Conservation (phyloP, 2,113 vertebrate genomes). For the Phylloscopus whistleri region DNA sequence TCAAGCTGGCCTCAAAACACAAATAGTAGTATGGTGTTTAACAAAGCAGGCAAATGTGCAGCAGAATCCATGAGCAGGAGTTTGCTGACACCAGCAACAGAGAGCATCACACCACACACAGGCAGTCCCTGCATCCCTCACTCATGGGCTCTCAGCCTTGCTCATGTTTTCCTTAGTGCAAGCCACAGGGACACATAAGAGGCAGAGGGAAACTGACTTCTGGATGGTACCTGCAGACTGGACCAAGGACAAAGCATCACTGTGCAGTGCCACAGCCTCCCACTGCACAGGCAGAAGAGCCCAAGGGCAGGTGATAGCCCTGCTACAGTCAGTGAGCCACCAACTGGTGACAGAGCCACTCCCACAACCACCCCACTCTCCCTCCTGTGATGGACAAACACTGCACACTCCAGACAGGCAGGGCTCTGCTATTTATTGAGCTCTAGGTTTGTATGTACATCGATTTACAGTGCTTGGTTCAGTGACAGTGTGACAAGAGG, state of each 20-base stretch:
- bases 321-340: background rate
- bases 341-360: background rate
- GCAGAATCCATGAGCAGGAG: background rate
- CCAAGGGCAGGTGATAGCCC: accelerated
- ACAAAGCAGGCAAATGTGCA: background rate
- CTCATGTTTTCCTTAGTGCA: background rate
- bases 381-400: background rate
- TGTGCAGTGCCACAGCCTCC: background rate
- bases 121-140: background rate
- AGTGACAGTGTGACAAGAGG: background rate
- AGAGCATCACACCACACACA: background rate
- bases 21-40: background rate
- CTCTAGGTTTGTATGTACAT: slow-evolving; percentile 18
- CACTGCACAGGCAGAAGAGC: background rate
- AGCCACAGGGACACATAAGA: accelerated
- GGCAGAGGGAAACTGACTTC: background rate
- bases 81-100: background rate
- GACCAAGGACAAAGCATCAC: background rate
- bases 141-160: background rate
- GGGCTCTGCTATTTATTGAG: slow-evolving; percentile 49
- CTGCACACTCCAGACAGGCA: background rate
- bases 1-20: background rate
- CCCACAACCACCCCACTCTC: background rate
- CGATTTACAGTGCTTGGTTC: background rate
- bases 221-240: background rate